These are phyloP conservation scores for Peromyscus attwateri DNA, from an alignment of 2,797 vertebrate species.

Conservation along the genomic window DNA sequence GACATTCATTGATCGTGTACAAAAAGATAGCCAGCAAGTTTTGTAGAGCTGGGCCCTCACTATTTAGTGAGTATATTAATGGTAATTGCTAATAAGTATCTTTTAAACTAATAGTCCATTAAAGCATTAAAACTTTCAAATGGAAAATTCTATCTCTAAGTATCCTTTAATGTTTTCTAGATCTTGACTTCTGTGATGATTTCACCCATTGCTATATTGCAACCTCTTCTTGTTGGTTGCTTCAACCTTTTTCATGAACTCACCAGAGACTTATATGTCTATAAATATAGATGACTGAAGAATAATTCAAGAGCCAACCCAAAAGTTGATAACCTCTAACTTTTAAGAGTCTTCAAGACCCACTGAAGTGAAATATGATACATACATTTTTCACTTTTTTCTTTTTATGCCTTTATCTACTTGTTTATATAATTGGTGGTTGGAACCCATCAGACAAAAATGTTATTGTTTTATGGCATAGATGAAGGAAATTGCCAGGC, in stretches of 20 bases:
- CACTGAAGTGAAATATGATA: slow-evolving; percentile 41
- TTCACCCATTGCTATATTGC: neutral
- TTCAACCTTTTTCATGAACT: neutral
- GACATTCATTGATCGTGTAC: neutral
- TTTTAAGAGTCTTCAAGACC: slow-evolving; percentile 48
- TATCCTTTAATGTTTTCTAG: slow-evolving; percentile 25
- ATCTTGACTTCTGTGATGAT: neutral
- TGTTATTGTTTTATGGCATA: slow-evolving; percentile 51
- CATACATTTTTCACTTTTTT: slow-evolving; percentile 41
- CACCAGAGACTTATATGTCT: neutral
- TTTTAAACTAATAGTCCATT: slow-evolving; percentile 61
- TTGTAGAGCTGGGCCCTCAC: neutral
- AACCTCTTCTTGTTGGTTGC: neutral
- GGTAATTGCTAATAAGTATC: slow-evolving; percentile 52
- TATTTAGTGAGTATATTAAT: slow-evolving; percentile 2
- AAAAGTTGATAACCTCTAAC: slow-evolving; percentile 53
- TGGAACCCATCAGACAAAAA: slow-evolving; percentile 51
- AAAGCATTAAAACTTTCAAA: slow-evolving; percentile 24
- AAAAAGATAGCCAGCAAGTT: neutral
- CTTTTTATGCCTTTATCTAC: slow-evolving; percentile 59
- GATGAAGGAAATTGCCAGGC: slow-evolving; percentile 66
- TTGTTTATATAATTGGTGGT: slow-evolving; percentile 64
- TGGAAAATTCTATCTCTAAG: slow-evolving; percentile 4
- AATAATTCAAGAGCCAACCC: slow-evolving; percentile 4
- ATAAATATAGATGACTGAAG: slow-evolving; percentile 33